phyloP scores from a whole-genome alignment of 2,888 invertebrate genomes.

The Seladonia tumulorum region DNA sequence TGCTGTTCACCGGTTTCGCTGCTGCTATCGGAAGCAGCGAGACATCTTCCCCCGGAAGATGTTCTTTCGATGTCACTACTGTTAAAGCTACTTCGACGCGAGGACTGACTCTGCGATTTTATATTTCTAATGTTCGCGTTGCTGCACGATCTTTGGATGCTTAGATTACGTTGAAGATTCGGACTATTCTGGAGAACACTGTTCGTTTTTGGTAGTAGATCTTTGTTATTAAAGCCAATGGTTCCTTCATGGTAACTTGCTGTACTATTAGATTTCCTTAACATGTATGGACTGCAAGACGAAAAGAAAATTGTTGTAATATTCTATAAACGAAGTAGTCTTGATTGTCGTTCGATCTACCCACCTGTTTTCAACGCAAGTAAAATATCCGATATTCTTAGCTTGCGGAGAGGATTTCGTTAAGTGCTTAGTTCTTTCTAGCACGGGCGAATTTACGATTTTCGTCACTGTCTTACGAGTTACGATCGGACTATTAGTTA shows the following conservation, averaged over 20 bases:
- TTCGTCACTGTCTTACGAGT: constrained; percentile 73
- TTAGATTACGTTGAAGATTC: constrained; percentile 69
- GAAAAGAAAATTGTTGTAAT: neutral
- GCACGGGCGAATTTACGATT: constrained; percentile 72
- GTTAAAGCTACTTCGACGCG: constrained; percentile 77
- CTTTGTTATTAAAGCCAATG: constrained; percentile 65
- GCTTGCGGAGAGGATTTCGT: constrained; percentile 70
- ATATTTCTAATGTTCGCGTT: constrained; percentile 83
- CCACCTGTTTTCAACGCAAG: constrained; percentile 78
- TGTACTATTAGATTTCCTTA: constrained; percentile 78
- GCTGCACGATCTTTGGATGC: constrained; percentile 84
- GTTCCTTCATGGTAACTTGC: constrained; percentile 76
- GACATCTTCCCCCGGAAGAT: constrained; percentile 64
- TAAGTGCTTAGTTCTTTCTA: constrained; percentile 75
- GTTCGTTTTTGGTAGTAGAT: constrained; percentile 61
- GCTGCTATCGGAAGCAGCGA: constrained; percentile 77
- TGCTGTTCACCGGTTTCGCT: constrained; percentile 77
- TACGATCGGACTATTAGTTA: constrained; percentile 79
- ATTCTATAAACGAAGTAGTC: constrained; percentile 5
- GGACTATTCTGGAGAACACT: constrained; percentile 72
- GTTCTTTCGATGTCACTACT: constrained; percentile 74
- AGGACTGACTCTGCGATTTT: constrained; percentile 69
- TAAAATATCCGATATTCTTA: constrained; percentile 79
- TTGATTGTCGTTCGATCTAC: neutral
- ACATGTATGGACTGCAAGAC: constrained; percentile 77